phyloP scores from a whole-genome alignment of 1,140 invertebrate genomes.

The Lutraria rhynchaena region DNA sequence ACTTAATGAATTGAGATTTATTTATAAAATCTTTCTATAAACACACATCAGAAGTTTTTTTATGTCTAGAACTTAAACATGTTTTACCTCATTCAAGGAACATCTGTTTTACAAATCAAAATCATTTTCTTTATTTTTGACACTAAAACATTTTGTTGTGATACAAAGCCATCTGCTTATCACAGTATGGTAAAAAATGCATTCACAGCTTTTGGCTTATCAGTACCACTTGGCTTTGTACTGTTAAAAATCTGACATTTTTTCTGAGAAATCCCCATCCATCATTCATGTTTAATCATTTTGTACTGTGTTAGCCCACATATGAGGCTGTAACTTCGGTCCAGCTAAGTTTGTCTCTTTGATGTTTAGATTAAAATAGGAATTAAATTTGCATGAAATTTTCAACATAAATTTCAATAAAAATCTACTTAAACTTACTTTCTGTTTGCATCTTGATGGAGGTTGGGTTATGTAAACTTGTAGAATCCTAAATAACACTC shows the following conservation, averaged over 20 bases:
- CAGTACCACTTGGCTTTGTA: conserved; percentile 40
- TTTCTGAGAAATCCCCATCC: conserved; percentile 35
- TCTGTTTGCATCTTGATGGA: too few relatives aligned
- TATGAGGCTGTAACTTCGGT: not conserved
- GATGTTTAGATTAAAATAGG: too few relatives aligned
- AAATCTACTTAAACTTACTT: conserved; percentile 12
- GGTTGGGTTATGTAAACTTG: too few relatives aligned
- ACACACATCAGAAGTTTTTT: conserved; percentile 25
- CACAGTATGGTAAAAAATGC: conserved; percentile 30
- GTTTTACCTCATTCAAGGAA: conserved; percentile 36
- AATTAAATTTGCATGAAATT: conserved; percentile 10
- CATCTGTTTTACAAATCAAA: conserved; percentile 51
- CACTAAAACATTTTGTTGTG: conserved; percentile 45
- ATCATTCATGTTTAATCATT: conserved; percentile 40
- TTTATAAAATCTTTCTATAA: conserved; percentile 46
- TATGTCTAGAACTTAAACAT: conserved; percentile 34
- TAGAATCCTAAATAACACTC: too few relatives aligned
- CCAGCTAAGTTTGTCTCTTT: too few relatives aligned
- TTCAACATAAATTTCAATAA: conserved; percentile 28
- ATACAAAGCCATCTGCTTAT: conserved; percentile 54
- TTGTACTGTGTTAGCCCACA: conserved; percentile 25
- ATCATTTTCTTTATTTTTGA: conserved; percentile 49
- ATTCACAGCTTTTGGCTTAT: conserved; percentile 47
- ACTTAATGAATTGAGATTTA: conserved; percentile 35
- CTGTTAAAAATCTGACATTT: conserved; percentile 38